Evolutionary conservation across 1,140 invertebrate genomes (phyloP), one percentile per base, ranked within the genome.

Genomic region (Amphibalanus amphitrite): DNA sequence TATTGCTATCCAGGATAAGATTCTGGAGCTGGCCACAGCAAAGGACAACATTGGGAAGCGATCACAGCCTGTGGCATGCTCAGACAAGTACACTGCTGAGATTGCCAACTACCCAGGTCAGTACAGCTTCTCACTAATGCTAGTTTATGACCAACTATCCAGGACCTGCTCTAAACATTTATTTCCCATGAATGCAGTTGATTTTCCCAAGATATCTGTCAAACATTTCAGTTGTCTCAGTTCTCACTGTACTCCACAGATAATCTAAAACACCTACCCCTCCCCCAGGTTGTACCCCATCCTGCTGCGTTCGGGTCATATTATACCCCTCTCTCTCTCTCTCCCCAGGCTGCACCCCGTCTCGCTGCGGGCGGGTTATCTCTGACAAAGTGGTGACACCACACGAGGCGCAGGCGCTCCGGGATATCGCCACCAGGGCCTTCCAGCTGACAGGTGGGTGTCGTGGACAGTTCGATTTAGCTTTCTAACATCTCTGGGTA

Each of bases 331-430:
- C 33, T 38, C 15, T 15, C 15, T 4, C 15, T 38, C 4, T 38
- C 33, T 4, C 33, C 33, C 28, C 70, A 83, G 86, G 85, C 13
- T 93, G 90, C 79, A 79, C 86, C 71, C 89, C 90, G 10, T 83
- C 85, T 75, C 84, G 85, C 77, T 94, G 91, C 82, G 89, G 89
- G 13, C 83, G 91, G 77, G 83, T 87, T 76, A 86, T 93, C 4
- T 86, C 86, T 69, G 91, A 94, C 80, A 85, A 85, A 76, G 78
- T 93, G 29, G 82, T 93, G 10, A 83, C 86, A 3, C 76, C 81
- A 4, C 80, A 81, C 69, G 90, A 93, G 81, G 85, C 84, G 15
- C 83, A 87, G 71, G 80, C 85, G 69, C 78, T 93, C 10, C 79
- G 89, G 30, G 82, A 83, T 76, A 81, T 91, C 72, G 88, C 87